phyloP scores from a whole-genome alignment of 2,113 vertebrate species.

The Passer montanus region DNA sequence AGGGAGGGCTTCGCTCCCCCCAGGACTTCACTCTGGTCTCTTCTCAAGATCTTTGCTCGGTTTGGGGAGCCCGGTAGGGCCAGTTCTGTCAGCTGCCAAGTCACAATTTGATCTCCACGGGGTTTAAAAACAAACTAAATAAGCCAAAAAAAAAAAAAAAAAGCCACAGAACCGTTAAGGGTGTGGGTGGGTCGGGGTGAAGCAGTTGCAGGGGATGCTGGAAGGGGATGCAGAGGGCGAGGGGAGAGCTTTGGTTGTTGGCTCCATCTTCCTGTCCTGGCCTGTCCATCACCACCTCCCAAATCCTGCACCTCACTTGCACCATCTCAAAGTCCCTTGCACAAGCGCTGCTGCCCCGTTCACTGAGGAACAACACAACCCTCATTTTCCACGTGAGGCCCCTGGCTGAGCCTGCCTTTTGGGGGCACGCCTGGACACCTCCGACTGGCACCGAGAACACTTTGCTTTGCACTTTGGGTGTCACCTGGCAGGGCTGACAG shows the following conservation, averaged over 20 bases:
- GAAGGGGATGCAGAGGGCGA: background rate
- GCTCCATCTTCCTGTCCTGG: background rate
- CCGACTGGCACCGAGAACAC: fast-evolving
- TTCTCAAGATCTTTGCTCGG: constrained; percentile 31
- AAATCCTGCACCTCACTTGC: background rate
- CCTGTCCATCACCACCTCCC: background rate
- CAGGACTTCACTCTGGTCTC: constrained; percentile 56
- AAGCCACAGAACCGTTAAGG: background rate
- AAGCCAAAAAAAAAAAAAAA: constrained; percentile 31
- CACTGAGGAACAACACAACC: fast-evolving
- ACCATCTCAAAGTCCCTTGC: background rate
- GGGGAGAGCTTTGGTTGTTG: background rate
- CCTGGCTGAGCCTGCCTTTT: background rate
- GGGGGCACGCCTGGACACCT: background rate
- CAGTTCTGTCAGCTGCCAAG: constrained; percentile 20
- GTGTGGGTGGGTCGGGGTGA: background rate
- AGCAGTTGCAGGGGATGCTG: background rate
- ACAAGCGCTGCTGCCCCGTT: background rate
- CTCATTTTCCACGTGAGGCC: background rate
- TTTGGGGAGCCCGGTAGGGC: background rate
- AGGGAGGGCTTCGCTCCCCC: constrained; percentile 24
- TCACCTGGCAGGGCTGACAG: background rate
- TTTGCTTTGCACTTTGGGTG: constrained; percentile 19
- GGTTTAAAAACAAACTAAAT: constrained; percentile 42
- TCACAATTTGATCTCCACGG: constrained; percentile 37